Conservation (phyloP, 2,888 invertebrate species). For the Epirrita christyi region DNA sequence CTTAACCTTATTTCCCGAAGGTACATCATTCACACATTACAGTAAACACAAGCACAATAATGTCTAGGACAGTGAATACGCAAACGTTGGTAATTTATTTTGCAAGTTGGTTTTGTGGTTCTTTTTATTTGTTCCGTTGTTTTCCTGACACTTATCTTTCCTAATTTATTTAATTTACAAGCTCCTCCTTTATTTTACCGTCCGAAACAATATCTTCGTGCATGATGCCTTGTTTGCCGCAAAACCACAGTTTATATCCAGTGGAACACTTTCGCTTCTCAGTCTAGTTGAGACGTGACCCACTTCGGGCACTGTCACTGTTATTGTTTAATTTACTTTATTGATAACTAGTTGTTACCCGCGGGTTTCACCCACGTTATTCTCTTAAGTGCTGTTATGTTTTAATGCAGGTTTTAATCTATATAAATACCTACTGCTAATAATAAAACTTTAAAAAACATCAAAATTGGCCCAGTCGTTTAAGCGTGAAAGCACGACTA, state of each 20-base stretch:
- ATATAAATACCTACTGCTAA: no score
- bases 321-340: conserved; percentile 32
- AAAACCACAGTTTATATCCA: conserved; percentile 30
- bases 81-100: not conserved
- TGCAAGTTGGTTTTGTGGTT: conserved; percentile 5
- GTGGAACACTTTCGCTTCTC: conserved; percentile 50
- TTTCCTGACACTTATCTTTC: conserved; percentile 1
- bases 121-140: conserved; percentile 9
- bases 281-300: conserved; percentile 41
- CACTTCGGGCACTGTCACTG: conserved; percentile 40
- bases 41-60: not conserved
- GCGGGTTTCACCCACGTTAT: no score
- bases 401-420: no score
- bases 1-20: no score
- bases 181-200: conserved; percentile 1
- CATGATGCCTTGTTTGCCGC: conserved; percentile 27
- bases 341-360: not conserved
- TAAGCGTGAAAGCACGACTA: no score
- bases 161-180: conserved; percentile 2
- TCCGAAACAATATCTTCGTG: conserved; percentile 7
- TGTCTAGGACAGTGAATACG: not conserved
- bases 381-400: no score
- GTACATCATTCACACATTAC: not conserved
- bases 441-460: no score
- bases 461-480: no score